A percentile compares a stretch with the other conserved stretches of the same genome.
These are phyloP conservation scores for Aelia acuminata DNA, from an alignment of 2,888 invertebrate genomes.

Conservation along the genomic window DNA sequence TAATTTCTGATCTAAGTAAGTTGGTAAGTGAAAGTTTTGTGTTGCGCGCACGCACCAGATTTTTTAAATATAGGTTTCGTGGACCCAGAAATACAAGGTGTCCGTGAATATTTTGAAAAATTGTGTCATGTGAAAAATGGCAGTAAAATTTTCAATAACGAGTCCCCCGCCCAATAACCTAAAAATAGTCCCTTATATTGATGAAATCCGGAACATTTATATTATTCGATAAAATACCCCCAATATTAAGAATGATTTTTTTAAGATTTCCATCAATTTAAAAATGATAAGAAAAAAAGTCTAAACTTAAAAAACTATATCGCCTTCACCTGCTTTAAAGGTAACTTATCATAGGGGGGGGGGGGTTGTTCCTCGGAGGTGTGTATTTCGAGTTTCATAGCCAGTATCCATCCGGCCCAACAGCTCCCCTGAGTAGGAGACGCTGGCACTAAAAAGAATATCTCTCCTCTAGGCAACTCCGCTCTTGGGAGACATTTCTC, in stretches of 20 bases:
- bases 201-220: too few species aligned
- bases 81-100: too few species aligned
- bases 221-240: too few species aligned
- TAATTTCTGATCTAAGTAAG: too few species aligned
- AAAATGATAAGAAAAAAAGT: not conserved
- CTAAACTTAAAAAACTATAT: not conserved
- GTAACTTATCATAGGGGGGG: not conserved
- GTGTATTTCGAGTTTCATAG: slow-evolving; percentile 23
- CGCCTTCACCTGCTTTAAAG: not conserved
- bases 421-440: not conserved
- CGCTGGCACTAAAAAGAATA: slow-evolving; percentile 25
- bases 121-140: too few species aligned
- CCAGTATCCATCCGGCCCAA: not conserved
- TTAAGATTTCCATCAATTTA: not conserved
- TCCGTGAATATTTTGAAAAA: too few species aligned
- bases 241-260: not conserved
- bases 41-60: too few species aligned
- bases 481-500: slow-evolving; percentile 29
- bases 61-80: too few species aligned
- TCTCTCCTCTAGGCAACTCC: not conserved
- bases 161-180: too few species aligned
- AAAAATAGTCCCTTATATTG: too few species aligned
- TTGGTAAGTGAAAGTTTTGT: too few species aligned
- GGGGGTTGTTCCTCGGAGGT: not conserved
- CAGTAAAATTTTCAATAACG: too few species aligned